Percentiles rank a stretch among this genome's conserved stretches.
These are phyloP conservation scores for Amia ocellicauda DNA, from an alignment of 2,113 vertebrate genomes.

Conservation along the genomic window DNA sequence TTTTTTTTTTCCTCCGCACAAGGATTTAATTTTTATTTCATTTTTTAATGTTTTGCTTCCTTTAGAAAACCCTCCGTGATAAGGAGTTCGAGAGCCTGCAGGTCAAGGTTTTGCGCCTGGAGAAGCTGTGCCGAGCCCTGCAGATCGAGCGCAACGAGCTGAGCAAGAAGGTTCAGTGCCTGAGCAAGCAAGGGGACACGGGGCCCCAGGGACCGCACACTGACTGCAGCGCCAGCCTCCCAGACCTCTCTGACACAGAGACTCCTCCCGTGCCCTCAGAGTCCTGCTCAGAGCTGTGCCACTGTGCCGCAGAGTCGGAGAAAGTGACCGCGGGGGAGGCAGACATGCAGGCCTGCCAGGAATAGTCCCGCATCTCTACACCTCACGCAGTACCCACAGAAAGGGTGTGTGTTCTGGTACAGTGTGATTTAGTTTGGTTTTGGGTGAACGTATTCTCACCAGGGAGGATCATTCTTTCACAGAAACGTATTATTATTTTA, in stretches of 20 bases:
- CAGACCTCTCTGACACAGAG: conserved; percentile 20
- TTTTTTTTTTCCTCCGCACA: neutral
- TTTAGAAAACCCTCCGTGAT: conserved; percentile 87
- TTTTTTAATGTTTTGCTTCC: conserved; percentile 4
- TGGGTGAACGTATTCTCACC: neutral
- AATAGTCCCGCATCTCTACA: conserved; percentile 34
- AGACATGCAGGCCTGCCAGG: conserved; percentile 33
- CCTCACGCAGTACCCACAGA: conserved; percentile 8
- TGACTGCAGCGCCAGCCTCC: conserved; percentile 1
- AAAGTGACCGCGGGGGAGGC: conserved; percentile 34
- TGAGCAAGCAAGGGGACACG: conserved; percentile 49
- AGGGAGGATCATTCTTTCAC: neutral
- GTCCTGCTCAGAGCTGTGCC: conserved; percentile 41
- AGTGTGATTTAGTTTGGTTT: neutral
- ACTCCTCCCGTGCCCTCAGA: conserved; percentile 21
- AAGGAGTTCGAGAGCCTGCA: conserved; percentile 89
- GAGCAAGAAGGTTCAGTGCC: conserved; percentile 90
- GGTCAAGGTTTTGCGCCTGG: conserved; percentile 88
- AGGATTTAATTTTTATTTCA: too few species aligned
- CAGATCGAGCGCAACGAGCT: conserved; percentile 94
- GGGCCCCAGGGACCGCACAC: conserved; percentile 10
- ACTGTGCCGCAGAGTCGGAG: conserved; percentile 38
- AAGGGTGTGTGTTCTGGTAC: conserved; percentile 17
- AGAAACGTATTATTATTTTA: neutral
- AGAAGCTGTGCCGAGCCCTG: conserved; percentile 90